These are phyloP conservation scores for Ctenosaura bakeri DNA, from an alignment of 2,797 vertebrate genomes.

Conservation along the genomic window DNA sequence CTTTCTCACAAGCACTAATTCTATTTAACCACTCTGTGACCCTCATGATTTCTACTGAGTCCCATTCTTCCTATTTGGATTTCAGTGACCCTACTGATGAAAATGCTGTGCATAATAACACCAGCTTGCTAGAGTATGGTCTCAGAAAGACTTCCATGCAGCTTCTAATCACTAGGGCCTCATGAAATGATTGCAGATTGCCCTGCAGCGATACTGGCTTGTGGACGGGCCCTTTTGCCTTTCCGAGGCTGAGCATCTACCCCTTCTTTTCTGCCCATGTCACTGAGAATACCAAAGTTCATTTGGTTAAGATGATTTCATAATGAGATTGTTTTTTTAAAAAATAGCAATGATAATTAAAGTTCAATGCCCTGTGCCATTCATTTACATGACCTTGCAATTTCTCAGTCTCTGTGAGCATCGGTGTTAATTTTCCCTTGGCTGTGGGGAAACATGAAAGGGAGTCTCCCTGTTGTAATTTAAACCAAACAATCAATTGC, in stretches of 20 bases:
- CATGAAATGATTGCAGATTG: not conserved
- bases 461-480: slow-evolving; percentile 31
- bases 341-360: slow-evolving; percentile 41
- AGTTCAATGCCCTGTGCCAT: slow-evolving; percentile 29
- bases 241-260: slow-evolving; percentile 24
- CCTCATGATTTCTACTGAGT: not conserved
- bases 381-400: slow-evolving; percentile 53
- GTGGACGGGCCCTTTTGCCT: not conserved
- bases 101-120: not conserved
- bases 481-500: slow-evolving; percentile 43
- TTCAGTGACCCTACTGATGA: not conserved
- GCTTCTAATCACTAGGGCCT: not conserved
- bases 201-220: not conserved
- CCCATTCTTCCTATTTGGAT: not conserved
- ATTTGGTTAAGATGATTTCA: slow-evolving; percentile 49
- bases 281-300: slow-evolving; percentile 37
- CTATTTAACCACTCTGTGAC: not conserved
- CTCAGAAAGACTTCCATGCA: not conserved
- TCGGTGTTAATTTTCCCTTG: slow-evolving; percentile 18
- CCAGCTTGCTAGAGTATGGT: not conserved
- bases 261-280: slow-evolving; percentile 31
- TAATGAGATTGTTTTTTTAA: slow-evolving; percentile 29
- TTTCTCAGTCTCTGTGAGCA: slow-evolving; percentile 39
- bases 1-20: not conserved
- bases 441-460: slow-evolving; percentile 25